phyloP scores from a whole-genome alignment of 2,113 vertebrate genomes.

The Cottus gobio region DNA sequence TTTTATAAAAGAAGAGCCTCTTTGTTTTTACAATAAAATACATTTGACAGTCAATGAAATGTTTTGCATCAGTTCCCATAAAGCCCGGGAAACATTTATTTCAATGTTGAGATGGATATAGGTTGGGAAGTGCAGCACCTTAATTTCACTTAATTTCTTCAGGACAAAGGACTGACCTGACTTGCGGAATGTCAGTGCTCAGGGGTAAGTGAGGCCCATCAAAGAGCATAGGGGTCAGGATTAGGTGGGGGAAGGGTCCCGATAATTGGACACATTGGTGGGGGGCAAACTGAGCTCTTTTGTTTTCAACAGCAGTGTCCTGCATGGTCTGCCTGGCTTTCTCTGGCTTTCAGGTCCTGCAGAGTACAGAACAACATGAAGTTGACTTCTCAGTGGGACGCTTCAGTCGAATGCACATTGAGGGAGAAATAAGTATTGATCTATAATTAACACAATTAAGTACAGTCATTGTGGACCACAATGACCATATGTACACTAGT shows the following conservation, averaged over 20 bases:
- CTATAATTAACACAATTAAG: slow-evolving; percentile 35
- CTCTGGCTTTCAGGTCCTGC: slow-evolving; percentile 60
- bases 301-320: slow-evolving; percentile 83
- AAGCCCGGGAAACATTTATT: slow-evolving; percentile 4
- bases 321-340: slow-evolving; percentile 80
- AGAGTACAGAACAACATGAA: slow-evolving; percentile 63
- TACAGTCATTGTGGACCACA: slow-evolving; percentile 4
- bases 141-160: slow-evolving; percentile 59
- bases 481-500: not conserved
- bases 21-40: slow-evolving; percentile 54
- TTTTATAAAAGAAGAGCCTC: slow-evolving; percentile 63
- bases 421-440: slow-evolving; percentile 18
- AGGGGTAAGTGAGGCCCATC: slow-evolving; percentile 70
- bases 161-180: slow-evolving; percentile 78
- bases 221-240: slow-evolving; percentile 80
- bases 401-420: slow-evolving; percentile 10
- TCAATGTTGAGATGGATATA: slow-evolving; percentile 27
- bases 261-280: slow-evolving; percentile 78
- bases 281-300: slow-evolving; percentile 85
- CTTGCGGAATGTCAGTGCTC: slow-evolving; percentile 77
- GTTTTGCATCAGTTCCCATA: slow-evolving; percentile 23
- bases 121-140: slow-evolving; percentile 48
- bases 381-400: slow-evolving; percentile 65
- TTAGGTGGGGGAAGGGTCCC: slow-evolving; percentile 76
- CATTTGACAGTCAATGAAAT: slow-evolving; percentile 35